Evolutionary conservation across 2,113 vertebrate species (phyloP).

Genomic region (Sorex fumeus): DNA sequence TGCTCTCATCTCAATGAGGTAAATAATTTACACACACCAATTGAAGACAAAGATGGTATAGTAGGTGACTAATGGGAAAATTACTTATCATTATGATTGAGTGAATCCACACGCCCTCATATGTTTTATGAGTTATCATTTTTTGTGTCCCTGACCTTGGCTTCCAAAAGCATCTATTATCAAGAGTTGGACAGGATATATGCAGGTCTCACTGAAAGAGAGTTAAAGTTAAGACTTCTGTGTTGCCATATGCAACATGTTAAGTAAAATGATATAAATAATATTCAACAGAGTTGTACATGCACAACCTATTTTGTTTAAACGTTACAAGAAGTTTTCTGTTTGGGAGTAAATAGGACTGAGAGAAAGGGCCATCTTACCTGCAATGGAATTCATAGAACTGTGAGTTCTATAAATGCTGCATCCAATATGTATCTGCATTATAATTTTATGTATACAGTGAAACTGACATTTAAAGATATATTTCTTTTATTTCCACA

Average conservation of each 20-base stretch:
- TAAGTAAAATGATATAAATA: constrained; percentile 36
- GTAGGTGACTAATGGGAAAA: too few relatives aligned
- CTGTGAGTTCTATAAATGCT: constrained; percentile 26
- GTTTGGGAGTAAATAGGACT: background rate
- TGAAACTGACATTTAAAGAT: background rate
- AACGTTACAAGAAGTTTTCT: constrained; percentile 48
- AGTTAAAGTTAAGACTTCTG: background rate
- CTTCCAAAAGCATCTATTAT: too few relatives aligned
- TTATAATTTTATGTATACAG: background rate
- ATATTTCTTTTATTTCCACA: background rate
- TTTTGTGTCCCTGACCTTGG: too few relatives aligned
- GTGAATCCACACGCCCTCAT: too few relatives aligned
- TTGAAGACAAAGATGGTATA: background rate
- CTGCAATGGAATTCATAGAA: constrained; percentile 8
- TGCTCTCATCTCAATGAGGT: background rate
- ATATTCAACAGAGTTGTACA: background rate
- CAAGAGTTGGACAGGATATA: too few relatives aligned
- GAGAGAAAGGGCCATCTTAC: background rate
- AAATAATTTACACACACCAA: background rate
- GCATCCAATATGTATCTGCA: background rate
- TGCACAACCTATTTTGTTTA: background rate
- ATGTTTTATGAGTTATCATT: too few relatives aligned
- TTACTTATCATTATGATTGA: too few relatives aligned
- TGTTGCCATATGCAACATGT: background rate
- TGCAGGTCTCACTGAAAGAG: background rate